These are phyloP conservation scores for Carduelis carduelis DNA, from an alignment of 2,797 vertebrate genomes.

Conservation along the genomic window DNA sequence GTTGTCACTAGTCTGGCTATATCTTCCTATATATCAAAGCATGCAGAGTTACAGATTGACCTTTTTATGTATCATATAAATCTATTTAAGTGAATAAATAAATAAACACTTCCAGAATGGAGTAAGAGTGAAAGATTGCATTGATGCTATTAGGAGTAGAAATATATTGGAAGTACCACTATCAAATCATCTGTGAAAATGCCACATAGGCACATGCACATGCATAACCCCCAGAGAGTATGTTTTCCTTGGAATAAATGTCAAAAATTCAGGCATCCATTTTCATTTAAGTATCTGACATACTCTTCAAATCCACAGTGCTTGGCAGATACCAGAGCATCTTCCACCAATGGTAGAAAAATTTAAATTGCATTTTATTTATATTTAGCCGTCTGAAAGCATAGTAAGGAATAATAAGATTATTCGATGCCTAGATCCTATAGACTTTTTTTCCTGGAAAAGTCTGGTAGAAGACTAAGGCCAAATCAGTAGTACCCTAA, in stretches of 20 bases:
- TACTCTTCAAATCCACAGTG: background rate
- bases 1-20: background rate
- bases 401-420: background rate
- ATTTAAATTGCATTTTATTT: slow-evolving; percentile 7
- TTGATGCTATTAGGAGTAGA: background rate
- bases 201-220: background rate
- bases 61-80: background rate
- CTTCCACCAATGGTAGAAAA: background rate
- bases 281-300: background rate
- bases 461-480: slow-evolving; percentile 22
- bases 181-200: slow-evolving; percentile 22
- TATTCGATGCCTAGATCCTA: background rate
- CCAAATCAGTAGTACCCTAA: slow-evolving; percentile 5
- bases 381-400: slow-evolving; percentile 4
- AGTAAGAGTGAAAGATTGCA: background rate
- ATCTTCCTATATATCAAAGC: background rate
- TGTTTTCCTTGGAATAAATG: background rate
- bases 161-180: background rate
- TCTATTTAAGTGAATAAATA: slow-evolving; percentile 34
- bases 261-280: background rate
- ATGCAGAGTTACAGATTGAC: background rate
- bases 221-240: background rate
- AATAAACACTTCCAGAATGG: background rate
- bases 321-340: background rate
- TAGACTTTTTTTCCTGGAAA: background rate